Base-by-base conservation (phyloP, 2,113 vertebrate species). In the Pelecanoides urinatrix region DNA sequence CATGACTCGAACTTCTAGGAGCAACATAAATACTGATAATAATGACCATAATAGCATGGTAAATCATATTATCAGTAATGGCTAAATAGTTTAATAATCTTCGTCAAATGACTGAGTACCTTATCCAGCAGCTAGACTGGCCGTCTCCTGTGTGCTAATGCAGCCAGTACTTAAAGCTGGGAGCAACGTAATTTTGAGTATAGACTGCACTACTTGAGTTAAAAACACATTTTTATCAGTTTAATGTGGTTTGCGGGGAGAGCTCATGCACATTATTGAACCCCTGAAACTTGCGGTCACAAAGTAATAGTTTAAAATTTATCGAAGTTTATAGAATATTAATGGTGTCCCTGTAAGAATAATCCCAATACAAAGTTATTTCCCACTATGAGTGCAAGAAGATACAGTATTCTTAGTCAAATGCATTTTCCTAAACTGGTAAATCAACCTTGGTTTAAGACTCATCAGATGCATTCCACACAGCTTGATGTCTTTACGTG, bases 61-160 rank as follows among this genome's bases (percentile, higher is more conserved):
- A 95, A 93, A 96, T 97, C 45, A 1, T 52, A 97, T 97, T 97
- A 95, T 76, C 85, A 58, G 49, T 93, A 96, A 94, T 91, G 85
- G 77, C 61, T 96, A 95, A 95, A 88, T 68, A 94, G 74, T 90
- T 94, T 94, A 96, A 94, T 77, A 82, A 49, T 73, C 70, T 92
- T 89, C 61, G 55, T 94, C 80, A 89, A 91, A 85, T 95, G 94
- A 94, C 70, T 70, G 53, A 97, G 53, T 67, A 18, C 66, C 20
- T 92, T 49, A 47, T 13, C 40, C 80, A 94, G 92, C 75, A 80
- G 72, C 42, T 91, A 96, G 96, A 96, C 97, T 95, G 89, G 49
- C 91, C 94, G 96, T 93, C 95, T 95, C 95, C 95, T 92, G 40
- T 82, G 29, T 59, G 50, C n/a, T 94, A 76, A 78, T 62, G 62